Evolutionary conservation across 37 sponge, comb jelly and placozoan species (phyloP), one percentile per base, ranked within the genome.

Genomic region (Amphimedon queenslandica): DNA sequence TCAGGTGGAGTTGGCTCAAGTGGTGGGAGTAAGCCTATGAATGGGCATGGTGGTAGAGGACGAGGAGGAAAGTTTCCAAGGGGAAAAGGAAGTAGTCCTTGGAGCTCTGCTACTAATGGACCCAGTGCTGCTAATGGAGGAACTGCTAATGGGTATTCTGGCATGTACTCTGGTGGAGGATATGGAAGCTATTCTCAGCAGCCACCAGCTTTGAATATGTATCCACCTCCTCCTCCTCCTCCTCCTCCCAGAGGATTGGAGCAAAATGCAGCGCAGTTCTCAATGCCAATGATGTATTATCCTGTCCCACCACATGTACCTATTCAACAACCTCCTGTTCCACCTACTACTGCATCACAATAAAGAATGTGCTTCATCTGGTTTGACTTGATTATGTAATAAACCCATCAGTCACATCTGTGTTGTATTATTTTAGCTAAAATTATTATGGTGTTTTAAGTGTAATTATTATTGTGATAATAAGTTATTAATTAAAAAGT

Each of bases 41-140:
- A 4, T 76, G 77, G 66, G 27, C 37, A 67, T 2, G 77, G 80
- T 57, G 64, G 72, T 53, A 69, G 80, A 72, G 64, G 72, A 57
- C 42, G 61, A 60, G 41, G 42, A 20, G 3, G 40, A 25, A 8
- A 39, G n/a, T 8, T 13, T 47, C 53, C 8, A 47, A 66, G 31
- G n/a, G 37, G 27, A 4, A 4, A 2, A 60, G 51, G 72, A 55
- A 42, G 72, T 58, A 47, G 53, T 13, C 13, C 13, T 18, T 18
- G 8, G 53, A 47, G 13, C 13, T 47, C 53, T 18, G 8, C 8
- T 13, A 8, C 8, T 18, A 47, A 47, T 47, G 53, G 53, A 47
- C 53, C 53, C 8, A 13, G 8, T 18, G 53, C 53, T 47, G 13
- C 53, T 47, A 47, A 47, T 47, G 53, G 53, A 18, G 53, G 8